Evolutionary conservation across 2,888 invertebrate species (phyloP).

Genomic region (Helicoverpa assulta): DNA sequence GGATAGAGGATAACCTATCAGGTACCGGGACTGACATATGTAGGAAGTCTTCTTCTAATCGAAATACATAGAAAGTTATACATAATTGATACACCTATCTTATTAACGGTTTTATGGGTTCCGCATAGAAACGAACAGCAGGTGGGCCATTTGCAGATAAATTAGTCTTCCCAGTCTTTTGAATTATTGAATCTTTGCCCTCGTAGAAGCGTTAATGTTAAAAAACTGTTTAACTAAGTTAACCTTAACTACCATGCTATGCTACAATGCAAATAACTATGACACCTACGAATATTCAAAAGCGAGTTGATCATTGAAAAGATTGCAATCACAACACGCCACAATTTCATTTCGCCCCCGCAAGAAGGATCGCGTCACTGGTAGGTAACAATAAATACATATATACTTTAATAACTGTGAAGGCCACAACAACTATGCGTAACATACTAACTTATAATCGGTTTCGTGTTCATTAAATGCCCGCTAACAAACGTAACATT

Average conservation of each 20-base stretch:
- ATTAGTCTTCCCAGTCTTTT: too few relatives aligned
- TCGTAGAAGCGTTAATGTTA: too few relatives aligned
- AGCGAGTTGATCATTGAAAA: constrained; percentile 80
- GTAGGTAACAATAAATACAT: constrained; percentile 69
- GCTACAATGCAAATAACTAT: constrained; percentile 62
- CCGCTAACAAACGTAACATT: constrained; percentile 38
- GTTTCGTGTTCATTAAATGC: constrained; percentile 34
- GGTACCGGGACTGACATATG: too few relatives aligned
- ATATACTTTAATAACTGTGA: constrained; percentile 64
- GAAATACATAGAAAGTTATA: too few relatives aligned
- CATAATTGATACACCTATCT: too few relatives aligned
- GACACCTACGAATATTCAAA: constrained; percentile 75
- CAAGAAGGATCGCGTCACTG: constrained; percentile 77
- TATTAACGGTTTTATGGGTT: too few relatives aligned
- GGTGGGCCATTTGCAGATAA: too few relatives aligned
- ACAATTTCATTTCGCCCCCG: constrained; percentile 86
- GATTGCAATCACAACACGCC: constrained; percentile 77
- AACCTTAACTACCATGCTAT: constrained; percentile 27
- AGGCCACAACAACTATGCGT: constrained; percentile 65
- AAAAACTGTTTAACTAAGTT: constrained; percentile 5
- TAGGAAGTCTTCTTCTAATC: too few relatives aligned
- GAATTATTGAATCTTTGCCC: too few relatives aligned
- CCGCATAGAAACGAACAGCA: too few relatives aligned
- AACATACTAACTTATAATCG: constrained; percentile 46
- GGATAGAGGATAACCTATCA: too few relatives aligned